Conservation (phyloP, 2,113 vertebrate genomes). For the Malurus cyaneus region DNA sequence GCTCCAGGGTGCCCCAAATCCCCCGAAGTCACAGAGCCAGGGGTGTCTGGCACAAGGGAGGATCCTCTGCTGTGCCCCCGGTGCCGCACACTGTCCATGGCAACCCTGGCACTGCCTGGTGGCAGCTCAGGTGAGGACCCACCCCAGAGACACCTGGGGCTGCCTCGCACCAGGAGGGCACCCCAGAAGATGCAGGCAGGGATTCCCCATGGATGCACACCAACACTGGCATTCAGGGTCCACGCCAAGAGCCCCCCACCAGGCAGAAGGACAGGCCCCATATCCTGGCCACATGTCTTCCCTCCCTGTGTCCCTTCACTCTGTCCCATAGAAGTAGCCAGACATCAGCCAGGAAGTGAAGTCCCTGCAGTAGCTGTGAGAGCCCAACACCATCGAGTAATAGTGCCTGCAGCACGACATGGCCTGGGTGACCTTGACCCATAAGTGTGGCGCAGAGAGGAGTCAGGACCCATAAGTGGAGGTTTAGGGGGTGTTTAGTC, state of each 20-base stretch:
- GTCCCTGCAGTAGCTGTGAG: neutral
- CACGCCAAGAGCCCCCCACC: neutral
- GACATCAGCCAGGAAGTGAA: neutral
- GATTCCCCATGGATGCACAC: accelerated
- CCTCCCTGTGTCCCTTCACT: neutral
- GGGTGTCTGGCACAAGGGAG: neutral
- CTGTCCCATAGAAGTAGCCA: neutral
- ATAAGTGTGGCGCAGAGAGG: neutral
- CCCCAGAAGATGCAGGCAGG: neutral
- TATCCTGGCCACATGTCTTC: neutral
- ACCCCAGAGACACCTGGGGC: neutral
- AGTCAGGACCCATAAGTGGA: neutral
- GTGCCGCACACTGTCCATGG: neutral
- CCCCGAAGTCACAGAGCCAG: accelerated
- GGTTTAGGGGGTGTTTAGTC: neutral
- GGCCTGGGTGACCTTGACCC: neutral
- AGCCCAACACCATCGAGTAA: neutral
- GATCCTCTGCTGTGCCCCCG: neutral
- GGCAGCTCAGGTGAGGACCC: neutral
- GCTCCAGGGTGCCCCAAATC: neutral
- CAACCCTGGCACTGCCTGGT: neutral
- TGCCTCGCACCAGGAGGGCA: neutral
- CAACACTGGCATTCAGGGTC: neutral
- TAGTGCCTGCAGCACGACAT: accelerated
- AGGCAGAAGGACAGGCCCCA: neutral